A percentile compares a stretch with the other conserved stretches of the same genome.
Evolutionary conservation across 1,140 invertebrate species (phyloP).

Genomic region (Drosophila pseudoananassae): DNA sequence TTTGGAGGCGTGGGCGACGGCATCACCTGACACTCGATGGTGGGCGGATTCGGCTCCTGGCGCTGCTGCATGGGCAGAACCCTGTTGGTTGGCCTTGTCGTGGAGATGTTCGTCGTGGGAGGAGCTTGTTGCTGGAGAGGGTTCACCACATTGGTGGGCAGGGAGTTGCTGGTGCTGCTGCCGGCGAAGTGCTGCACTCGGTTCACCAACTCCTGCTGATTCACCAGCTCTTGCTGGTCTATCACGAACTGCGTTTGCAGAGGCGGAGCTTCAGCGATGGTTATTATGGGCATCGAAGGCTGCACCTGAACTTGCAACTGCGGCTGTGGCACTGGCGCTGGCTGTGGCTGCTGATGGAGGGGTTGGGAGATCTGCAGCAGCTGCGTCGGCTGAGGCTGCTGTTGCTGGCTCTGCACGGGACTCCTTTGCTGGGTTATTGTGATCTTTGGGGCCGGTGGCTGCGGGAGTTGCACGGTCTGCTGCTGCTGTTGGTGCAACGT

Average conservation of each 20-base stretch:
- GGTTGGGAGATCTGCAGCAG: constrained; percentile 30
- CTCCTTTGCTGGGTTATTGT: constrained; percentile 44
- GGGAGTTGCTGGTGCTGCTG: constrained; percentile 71
- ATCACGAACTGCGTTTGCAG: constrained; percentile 47
- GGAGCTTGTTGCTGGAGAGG: constrained; percentile 85
- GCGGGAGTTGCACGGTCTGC: constrained; percentile 19
- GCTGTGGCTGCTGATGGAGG: constrained; percentile 10
- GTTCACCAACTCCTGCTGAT: constrained; percentile 36
- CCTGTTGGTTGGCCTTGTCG: constrained; percentile 87
- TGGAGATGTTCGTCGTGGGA: constrained; percentile 46
- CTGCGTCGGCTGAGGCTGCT: constrained; percentile 34
- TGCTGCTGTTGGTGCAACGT: constrained; percentile 34
- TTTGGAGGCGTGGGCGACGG: constrained; percentile 61
- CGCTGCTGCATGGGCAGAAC: constrained; percentile 89
- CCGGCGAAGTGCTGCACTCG: constrained; percentile 86
- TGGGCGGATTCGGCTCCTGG: constrained; percentile 56
- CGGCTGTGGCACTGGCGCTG: constrained; percentile 12
- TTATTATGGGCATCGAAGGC: constrained; percentile 54
- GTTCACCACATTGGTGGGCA: constrained; percentile 88
- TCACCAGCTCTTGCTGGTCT: constrained; percentile 35
- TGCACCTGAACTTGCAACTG: constrained; percentile 29
- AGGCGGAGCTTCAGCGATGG: constrained; percentile 34
- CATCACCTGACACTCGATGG: constrained; percentile 46
- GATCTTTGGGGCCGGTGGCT: constrained; percentile 31
- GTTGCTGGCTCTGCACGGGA: constrained; percentile 9